Evolutionary conservation across 2,888 invertebrate species (phyloP).

Genomic region (Eudasyphora cyanicolor): DNA sequence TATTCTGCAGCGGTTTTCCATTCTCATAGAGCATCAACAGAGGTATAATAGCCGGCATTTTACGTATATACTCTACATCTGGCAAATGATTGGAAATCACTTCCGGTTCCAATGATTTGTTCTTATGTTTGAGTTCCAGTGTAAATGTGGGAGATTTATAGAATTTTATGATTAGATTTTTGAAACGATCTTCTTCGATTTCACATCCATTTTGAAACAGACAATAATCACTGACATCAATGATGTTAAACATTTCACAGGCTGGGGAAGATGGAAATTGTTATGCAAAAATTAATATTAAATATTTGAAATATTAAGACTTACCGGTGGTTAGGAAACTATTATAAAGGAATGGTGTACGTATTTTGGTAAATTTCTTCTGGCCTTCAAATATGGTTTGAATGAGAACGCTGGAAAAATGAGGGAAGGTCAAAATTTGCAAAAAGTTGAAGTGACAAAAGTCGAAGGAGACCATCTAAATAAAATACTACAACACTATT

Average conservation of each 20-base stretch:
- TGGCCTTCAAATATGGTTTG: slow-evolving; percentile 22
- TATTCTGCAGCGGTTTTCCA: slow-evolving; percentile 45
- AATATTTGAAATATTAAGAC: background rate
- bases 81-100: slow-evolving; percentile 13
- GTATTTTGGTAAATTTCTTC: slow-evolving; percentile 33
- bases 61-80: slow-evolving; percentile 47
- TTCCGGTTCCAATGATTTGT: background rate
- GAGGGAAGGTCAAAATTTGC: no score
- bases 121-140: slow-evolving; percentile 26
- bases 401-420: slow-evolving; percentile 41
- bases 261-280: background rate
- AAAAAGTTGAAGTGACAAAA: no score
- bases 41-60: slow-evolving; percentile 22
- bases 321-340: slow-evolving; percentile 37
- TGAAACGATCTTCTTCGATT: slow-evolving; percentile 40
- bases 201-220: slow-evolving; percentile 30
- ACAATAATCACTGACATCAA: background rate
- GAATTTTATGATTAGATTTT: slow-evolving; percentile 32
- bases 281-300: background rate
- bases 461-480: no score
- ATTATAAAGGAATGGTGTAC: slow-evolving; percentile 22
- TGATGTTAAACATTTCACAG: slow-evolving; percentile 22
- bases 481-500: no score
- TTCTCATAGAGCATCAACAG: slow-evolving; percentile 37
- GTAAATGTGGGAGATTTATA: slow-evolving; percentile 48